phyloP scores from a whole-genome alignment of 2,888 invertebrate genomes.

The Actias luna region DNA sequence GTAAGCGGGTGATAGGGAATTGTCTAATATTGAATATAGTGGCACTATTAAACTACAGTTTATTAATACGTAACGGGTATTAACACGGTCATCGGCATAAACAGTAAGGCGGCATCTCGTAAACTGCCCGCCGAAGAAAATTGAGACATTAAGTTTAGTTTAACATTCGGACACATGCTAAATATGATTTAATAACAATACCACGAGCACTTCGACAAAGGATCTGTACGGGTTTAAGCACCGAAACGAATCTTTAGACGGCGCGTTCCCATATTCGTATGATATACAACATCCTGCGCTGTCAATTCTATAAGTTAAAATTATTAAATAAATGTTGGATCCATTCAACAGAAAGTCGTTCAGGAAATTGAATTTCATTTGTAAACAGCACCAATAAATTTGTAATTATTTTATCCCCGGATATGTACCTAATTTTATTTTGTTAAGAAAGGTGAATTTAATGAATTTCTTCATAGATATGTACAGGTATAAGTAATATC shows the following conservation, averaged over 20 bases:
- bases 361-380: conserved; percentile 1
- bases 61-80: not conserved
- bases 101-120: not conserved
- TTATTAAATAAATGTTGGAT: not conserved
- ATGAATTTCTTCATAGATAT: too few relatives aligned
- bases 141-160: conserved; percentile 55
- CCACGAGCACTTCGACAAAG: conserved; percentile 37
- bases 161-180: conserved; percentile 45
- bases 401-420: not conserved
- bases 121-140: conserved; percentile 36
- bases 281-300: conserved; percentile 46
- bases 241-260: conserved; percentile 38
- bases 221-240: conserved; percentile 42
- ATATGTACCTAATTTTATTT: not conserved
- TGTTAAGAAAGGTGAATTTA: too few relatives aligned
- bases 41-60: not conserved
- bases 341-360: not conserved
- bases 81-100: not conserved
- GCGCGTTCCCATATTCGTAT: conserved; percentile 35
- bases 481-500: too few relatives aligned
- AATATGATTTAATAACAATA: conserved; percentile 48
- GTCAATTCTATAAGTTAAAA: conserved; percentile 9
- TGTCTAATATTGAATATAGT: too few relatives aligned
- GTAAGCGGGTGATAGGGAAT: too few relatives aligned
- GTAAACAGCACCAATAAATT: not conserved